These are phyloP conservation scores for Apis dorsata DNA, from an alignment of 1,140 invertebrate genomes.

Conservation along the genomic window DNA sequence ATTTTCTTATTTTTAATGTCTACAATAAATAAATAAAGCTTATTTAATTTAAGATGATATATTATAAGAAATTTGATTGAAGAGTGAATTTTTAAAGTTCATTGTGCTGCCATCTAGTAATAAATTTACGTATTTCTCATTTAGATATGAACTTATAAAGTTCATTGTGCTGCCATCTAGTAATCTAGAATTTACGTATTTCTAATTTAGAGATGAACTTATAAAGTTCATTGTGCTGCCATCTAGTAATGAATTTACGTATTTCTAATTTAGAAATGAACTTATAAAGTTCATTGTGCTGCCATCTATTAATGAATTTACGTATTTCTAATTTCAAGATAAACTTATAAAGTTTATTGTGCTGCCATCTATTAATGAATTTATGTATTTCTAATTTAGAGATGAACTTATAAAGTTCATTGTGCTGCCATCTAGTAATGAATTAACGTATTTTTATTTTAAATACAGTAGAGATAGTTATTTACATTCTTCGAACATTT, in stretches of 20 bases:
- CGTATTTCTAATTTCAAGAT: background rate
- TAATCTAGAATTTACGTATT: too few species aligned
- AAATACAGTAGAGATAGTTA: slow-evolving; percentile 1
- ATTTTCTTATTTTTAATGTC: background rate
- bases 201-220: background rate
- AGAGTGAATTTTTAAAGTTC: background rate
- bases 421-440: slow-evolving; percentile 6
- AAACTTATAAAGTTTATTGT: too few species aligned
- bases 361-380: too few species aligned
- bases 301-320: too few species aligned
- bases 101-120: background rate
- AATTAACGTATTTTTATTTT: background rate
- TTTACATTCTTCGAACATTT: background rate
- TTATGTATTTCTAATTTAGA: background rate
- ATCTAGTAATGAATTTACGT: background rate
- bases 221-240: background rate
- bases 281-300: background rate
- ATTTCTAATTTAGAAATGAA: background rate
- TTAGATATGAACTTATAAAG: background rate
- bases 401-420: background rate
- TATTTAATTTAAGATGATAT: background rate
- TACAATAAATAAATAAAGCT: background rate
- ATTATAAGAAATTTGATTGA: too few species aligned
- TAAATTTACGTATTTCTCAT: background rate
- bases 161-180: too few species aligned